Base-by-base conservation (phyloP, 2,888 invertebrate species). In the Dione juno region DNA sequence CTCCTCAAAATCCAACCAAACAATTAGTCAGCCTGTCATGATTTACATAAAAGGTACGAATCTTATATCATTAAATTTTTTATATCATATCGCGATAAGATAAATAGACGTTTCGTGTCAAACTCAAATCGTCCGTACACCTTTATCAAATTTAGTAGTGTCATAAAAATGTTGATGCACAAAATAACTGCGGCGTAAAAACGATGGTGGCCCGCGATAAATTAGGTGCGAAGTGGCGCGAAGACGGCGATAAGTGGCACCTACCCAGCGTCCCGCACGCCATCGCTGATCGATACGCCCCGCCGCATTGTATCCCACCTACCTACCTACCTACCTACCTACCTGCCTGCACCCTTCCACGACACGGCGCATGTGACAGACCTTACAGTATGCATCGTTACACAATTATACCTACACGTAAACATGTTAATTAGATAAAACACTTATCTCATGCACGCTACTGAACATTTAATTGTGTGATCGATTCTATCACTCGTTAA, bases 191-290 rank as follows among this genome's bases (percentile, higher is more conserved):
- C 70, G 58, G 19, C 50, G 40, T 53, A 59, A 69, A 61, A 70
- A 57, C 74, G 72, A 72, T 66, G 72, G 72, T 70, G 67, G 74
- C 68, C 65, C 71, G 88, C 90, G 89, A 89, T 90, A 90, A 91
- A 90, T 91, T 88, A 88, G 87, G 89, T 88, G 91, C 86, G 88
- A 91, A 91, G 89, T 88, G 87, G 89, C 88, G 90, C 87, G 88
- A 89, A 90, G 90, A 90, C 86, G 83, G 85, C 86, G 88, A 87
- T 89, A 89, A 91, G 88, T 89, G 88, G 88, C 83, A 83, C 82
- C 80, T 80, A 79, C 78, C 83, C 81, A 75, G 50, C 75, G 75
- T 63, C 61, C 75, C 73, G 80, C 79, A 81, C 81, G 78, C 76
- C 81, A 79, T 81, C 81, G 82, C 84, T 78, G 79, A 82, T 81